Evolutionary conservation across 2,888 invertebrate species (phyloP).

Genomic region (Drosophila borealis): DNA sequence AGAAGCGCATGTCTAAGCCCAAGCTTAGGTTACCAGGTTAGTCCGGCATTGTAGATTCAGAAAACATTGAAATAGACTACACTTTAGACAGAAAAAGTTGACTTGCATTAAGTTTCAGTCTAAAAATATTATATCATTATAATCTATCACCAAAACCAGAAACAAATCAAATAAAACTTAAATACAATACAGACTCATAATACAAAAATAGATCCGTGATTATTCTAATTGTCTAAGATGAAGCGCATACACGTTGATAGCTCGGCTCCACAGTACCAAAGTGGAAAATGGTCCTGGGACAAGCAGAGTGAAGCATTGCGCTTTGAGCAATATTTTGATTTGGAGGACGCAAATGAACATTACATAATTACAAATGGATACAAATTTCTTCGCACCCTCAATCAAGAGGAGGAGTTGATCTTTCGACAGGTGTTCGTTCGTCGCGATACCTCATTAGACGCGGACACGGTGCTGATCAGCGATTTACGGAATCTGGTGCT

Average conservation of each 20-base stretch:
- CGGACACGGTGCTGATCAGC: constrained; percentile 76
- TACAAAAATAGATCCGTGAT: neutral
- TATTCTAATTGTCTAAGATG: constrained; percentile 11
- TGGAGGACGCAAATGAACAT: constrained; percentile 47
- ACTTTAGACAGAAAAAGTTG: neutral
- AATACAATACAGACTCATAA: constrained; percentile 2
- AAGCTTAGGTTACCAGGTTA: no score
- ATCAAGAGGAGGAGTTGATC: constrained; percentile 81
- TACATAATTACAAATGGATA: constrained; percentile 63
- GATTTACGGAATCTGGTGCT: constrained; percentile 83
- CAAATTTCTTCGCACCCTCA: constrained; percentile 71
- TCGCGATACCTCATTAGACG: constrained; percentile 63
- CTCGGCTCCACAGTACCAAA: constrained; percentile 76
- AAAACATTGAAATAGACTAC: no score
- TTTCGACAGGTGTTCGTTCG: constrained; percentile 78
- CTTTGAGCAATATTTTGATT: constrained; percentile 56
- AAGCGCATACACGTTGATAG: constrained; percentile 58
- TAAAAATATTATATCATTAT: neutral
- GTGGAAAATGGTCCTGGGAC: constrained; percentile 82
- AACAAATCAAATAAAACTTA: neutral
- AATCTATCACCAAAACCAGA: constrained; percentile 7
- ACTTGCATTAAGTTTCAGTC: neutral
- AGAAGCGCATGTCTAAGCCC: no score
- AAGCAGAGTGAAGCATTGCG: constrained; percentile 51
- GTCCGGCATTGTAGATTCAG: no score